Percentiles rank a stretch among this genome's conserved stretches.
Conservation (phyloP, 2,888 invertebrate species). For the Plebejus melissa region DNA sequence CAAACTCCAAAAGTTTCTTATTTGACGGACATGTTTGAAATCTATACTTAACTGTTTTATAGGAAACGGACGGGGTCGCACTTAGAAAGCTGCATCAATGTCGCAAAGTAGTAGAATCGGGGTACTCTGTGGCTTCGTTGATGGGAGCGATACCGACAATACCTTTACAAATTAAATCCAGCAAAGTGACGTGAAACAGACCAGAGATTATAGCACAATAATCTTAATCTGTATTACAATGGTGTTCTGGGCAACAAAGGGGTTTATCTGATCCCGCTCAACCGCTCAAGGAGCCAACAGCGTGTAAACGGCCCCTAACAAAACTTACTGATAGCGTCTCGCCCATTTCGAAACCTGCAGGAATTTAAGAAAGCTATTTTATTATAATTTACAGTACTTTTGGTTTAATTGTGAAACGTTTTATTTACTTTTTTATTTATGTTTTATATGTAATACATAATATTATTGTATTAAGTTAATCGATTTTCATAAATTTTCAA, state of each 20-base stretch:
- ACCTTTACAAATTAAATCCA: conserved; percentile 14
- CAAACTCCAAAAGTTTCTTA: no score
- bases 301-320: background rate
- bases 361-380: background rate
- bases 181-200: conserved; percentile 5
- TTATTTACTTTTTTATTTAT: background rate
- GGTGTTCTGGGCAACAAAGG: conserved; percentile 3
- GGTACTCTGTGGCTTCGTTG: background rate
- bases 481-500: no score
- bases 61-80: background rate
- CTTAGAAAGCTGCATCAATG: background rate
- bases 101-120: background rate
- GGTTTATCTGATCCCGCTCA: background rate
- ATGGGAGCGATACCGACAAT: background rate
- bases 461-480: no score
- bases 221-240: conserved; percentile 7
- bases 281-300: conserved; percentile 5
- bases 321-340: background rate
- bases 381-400: background rate
- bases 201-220: conserved; percentile 18
- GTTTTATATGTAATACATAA: background rate
- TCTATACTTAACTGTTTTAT: background rate
- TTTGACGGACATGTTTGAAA: no score
- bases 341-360: background rate
- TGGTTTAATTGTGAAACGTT: background rate